Evolutionary conservation across 2,888 invertebrate genomes (phyloP), one percentile per base, ranked within the genome.

Genomic region (Parnassius apollo): DNA sequence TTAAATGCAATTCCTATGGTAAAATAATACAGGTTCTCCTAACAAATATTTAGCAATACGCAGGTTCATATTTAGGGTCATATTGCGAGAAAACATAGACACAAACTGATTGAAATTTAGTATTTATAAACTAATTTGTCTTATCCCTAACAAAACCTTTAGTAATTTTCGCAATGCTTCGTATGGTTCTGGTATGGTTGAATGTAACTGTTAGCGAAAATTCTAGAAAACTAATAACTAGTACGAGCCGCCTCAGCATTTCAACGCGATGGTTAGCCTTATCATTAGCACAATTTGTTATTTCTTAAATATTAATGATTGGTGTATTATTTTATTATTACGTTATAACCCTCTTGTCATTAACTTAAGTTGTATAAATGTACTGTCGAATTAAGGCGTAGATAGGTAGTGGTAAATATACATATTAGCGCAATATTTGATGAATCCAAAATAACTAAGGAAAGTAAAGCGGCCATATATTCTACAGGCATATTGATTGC

Each of bases 341-440:
- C 76, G 85, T 88, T 88, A 83, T 85, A 80, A 81, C 83, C 85
- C 86, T 91, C 91, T 91, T 88, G 91, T 91, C 91, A 91, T 88
- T 91, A 91, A 84, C 85, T 88, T 91, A 91, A 91, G 91, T 88
- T 91, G 89, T 91, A 89, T 87, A 91, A 90, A 90, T 88, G 83
- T 86, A 86, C 81, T 83, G 88, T 90, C 88, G 85, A 83, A 77
- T 83, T 89, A 90, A 88, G 86, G 82, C 83, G 83, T 90, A 90
- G 89, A 80, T 90, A 90, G 90, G 85, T 89, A 90, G 88, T 81
- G 83, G 81, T 88, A 88, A 88, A 85, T 82, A 82, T 18, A 18
- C 18, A 18, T 82, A 85, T 80, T 88, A 88, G 88, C 82, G 84
- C 82, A 86, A 86, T 86, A 88, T 77, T 81, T 76, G 79, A 80